A percentile compares a stretch with the other conserved stretches of the same genome.
Evolutionary conservation across 2,113 vertebrate species (phyloP).

Genomic region (Coptodon bakossiorum): DNA sequence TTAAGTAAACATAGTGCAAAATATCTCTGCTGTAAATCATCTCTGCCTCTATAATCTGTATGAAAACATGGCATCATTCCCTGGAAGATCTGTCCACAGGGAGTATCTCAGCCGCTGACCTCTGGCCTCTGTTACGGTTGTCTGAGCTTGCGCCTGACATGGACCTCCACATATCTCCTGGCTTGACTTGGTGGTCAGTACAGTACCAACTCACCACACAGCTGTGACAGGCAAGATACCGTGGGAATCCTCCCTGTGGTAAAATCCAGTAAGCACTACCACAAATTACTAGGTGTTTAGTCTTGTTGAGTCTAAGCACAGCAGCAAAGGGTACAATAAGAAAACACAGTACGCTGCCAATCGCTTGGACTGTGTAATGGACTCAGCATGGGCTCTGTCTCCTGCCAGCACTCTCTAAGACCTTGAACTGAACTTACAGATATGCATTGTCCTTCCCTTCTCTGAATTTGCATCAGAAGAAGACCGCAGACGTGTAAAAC

Average conservation of each 20-base stretch:
- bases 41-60: not conserved
- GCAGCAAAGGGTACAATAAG: not conserved
- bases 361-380: not conserved
- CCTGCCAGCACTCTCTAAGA: not conserved
- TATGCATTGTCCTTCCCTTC: not conserved
- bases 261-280: not conserved
- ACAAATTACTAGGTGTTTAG: not conserved
- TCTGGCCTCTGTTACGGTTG: slow-evolving; percentile 19
- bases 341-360: not conserved
- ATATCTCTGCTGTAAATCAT: not conserved
- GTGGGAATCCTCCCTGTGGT: slow-evolving; percentile 26
- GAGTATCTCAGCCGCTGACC: slow-evolving; percentile 24
- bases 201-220: slow-evolving; percentile 1
- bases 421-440: not conserved
- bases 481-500: not conserved
- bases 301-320: not conserved
- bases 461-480: not conserved
- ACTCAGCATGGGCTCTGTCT: not conserved
- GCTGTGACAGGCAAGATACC: slow-evolving; percentile 23
- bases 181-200: slow-evolving; percentile 26
- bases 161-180: not conserved
- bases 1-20: not conserved
- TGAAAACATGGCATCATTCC: not conserved
- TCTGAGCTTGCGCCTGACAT: slow-evolving; percentile 6
- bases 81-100: not conserved